Conservation (phyloP, 2,888 invertebrate species). For the Octodonta nipae region DNA sequence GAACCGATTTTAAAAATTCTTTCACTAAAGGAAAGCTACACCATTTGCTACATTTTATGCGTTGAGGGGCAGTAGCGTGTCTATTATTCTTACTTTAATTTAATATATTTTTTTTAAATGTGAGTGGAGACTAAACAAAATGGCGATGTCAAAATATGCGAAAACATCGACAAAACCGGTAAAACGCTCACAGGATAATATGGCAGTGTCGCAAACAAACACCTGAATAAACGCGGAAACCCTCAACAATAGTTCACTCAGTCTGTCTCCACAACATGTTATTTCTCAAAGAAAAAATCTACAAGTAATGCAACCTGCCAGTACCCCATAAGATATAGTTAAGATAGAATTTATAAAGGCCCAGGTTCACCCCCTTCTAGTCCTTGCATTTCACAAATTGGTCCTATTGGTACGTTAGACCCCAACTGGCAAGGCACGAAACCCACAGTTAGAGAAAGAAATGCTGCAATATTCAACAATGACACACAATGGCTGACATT, state of each 20-base stretch:
- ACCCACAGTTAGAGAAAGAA: conserved; percentile 71
- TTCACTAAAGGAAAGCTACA: too few species aligned
- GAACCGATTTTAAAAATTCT: too few species aligned
- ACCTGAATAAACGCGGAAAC: conserved; percentile 67
- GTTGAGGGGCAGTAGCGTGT: too few species aligned
- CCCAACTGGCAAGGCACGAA: conserved; percentile 87
- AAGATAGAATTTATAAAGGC: too few species aligned
- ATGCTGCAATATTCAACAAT: conserved; percentile 96
- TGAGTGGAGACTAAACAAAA: too few species aligned
- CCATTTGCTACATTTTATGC: too few species aligned
- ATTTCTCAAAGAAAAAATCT: conserved; percentile 52
- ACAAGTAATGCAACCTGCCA: conserved; percentile 63
- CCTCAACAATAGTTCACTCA: conserved; percentile 61
- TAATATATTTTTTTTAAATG: too few species aligned
- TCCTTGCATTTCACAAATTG: conserved; percentile 39
- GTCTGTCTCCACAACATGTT: conserved; percentile 59
- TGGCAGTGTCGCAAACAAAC: conserved; percentile 66
- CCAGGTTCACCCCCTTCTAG: conserved; percentile 58
- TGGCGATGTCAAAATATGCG: conserved; percentile 64
- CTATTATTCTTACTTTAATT: too few species aligned
- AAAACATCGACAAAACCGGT: conserved; percentile 61
- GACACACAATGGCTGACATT: conserved; percentile 86
- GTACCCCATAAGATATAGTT: too few species aligned
- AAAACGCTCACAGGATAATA: conserved; percentile 53
- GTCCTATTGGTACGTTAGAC: conserved; percentile 54